Conservation (phyloP, 2,113 vertebrate genomes). For the Lutjanus erythropterus region DNA sequence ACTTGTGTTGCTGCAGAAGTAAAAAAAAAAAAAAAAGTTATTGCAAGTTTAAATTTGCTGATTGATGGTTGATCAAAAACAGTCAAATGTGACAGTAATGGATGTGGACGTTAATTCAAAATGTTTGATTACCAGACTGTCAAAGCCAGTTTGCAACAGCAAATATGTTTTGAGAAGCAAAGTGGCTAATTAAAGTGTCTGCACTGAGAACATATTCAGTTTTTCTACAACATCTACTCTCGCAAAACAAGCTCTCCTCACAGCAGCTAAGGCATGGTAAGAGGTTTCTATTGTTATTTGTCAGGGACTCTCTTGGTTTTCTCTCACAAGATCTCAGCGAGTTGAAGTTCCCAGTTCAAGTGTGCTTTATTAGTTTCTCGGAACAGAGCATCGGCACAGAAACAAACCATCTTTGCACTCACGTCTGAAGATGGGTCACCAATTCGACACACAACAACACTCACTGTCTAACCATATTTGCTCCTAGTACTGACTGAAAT, state of each 20-base stretch:
- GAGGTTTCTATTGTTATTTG: neutral
- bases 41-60: neutral
- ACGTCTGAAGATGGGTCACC: neutral
- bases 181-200: neutral
- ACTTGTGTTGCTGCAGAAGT: no score
- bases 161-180: neutral
- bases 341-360: neutral
- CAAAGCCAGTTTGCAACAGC: neutral
- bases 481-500: neutral
- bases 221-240: neutral
- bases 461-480: neutral
- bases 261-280: neutral
- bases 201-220: neutral
- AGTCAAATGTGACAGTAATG: no score
- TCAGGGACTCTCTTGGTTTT: neutral
- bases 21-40: neutral
- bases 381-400: neutral
- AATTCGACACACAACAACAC: neutral
- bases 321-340: neutral
- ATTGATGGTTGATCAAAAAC: neutral
- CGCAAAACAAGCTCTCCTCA: neutral
- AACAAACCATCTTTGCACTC: neutral
- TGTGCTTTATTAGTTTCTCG: neutral
- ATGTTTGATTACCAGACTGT: no score
- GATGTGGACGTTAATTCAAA: no score